Base-by-base conservation (phyloP, 2,797 vertebrate genomes). In the Holocentrus rufus region DNA sequence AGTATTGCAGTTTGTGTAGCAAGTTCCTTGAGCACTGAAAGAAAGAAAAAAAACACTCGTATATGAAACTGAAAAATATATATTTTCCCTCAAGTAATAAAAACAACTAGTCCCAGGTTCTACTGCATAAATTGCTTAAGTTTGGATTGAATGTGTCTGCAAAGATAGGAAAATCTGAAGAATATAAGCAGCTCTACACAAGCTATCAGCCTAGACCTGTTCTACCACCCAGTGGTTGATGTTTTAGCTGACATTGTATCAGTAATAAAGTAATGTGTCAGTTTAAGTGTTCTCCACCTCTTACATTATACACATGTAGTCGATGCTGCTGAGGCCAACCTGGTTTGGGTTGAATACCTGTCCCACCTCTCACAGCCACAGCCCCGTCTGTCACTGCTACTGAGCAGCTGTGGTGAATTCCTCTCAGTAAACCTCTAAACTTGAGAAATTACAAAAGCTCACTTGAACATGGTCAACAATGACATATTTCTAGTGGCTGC, bases 1-100 rank as follows among this genome's bases (percentile, higher is more conserved):
- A 2, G 62, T 83, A 85, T 73, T 72, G 73, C 72, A 79, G 65
- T 53, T 73, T 72, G 72, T 81, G 74, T 69, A 87, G 75, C 72
- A 65, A 53, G 50, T 69, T 70, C 49, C 61, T 65, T 59, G 39
- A 55, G 56, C 69, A 69, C 27, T 39, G 23, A 71, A 25, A 77
- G 13, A 18, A 23, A 44, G 18, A 58, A 55, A 30, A 53, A 64
- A 69, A 63, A 73, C 30, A 63, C 50, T 53, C 49, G 17, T 49
- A 17, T 31, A 11, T 53, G 67, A 61, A 44, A 27, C 11, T 74
- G 46, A 59, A 59, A 54, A 6, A 2, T 25, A 10, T 25, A 5
- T 55, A 27, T 15, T 15, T 13, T 15, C 5, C 13, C 13, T 8
- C 13, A 46, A 46, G 15, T 46, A 17, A 46, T 46, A 17, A 46